Percentiles rank a stretch among this genome's conserved stretches.
Conservation (phyloP, 2,797 vertebrate species). For the Tiaroga cobitis region DNA sequence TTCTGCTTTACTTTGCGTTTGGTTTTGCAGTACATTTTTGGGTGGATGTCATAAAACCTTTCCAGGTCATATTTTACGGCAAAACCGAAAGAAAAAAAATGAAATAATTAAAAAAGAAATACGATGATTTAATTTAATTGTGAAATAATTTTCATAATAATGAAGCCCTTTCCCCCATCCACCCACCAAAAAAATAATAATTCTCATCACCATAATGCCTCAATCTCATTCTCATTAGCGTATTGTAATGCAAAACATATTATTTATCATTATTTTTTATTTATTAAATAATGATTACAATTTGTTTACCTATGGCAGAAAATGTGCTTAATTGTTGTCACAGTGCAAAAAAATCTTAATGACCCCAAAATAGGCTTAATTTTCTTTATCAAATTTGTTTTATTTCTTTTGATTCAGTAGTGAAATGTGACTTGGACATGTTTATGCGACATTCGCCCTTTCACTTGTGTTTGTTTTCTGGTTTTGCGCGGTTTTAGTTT, state of each 20-base stretch:
- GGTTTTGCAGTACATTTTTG: slow-evolving; percentile 44
- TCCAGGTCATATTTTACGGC: not conserved
- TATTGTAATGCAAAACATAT: not conserved
- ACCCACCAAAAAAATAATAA: too few relatives aligned
- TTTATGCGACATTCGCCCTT: slow-evolving; percentile 12
- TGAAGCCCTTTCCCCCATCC: not conserved
- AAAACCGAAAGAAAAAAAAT: not conserved
- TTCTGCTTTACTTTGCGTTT: slow-evolving; percentile 38
- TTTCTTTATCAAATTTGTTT: too few relatives aligned
- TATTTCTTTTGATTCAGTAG: not conserved
- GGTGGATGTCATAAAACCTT: not conserved
- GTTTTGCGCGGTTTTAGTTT: slow-evolving; percentile 30
- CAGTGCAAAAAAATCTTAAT: not conserved
- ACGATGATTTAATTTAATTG: not conserved
- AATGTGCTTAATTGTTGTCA: not conserved
- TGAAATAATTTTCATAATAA: not conserved
- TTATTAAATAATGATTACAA: not conserved
- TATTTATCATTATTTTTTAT: not conserved
- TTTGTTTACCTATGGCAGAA: too few relatives aligned
- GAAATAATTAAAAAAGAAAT: not conserved
- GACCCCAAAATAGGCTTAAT: not conserved
- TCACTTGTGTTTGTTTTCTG: slow-evolving; percentile 32
- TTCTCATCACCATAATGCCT: not conserved
- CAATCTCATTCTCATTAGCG: not conserved
- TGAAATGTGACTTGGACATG: not conserved